Conservation (phyloP, 2,888 invertebrate species). For the Meandrusa payeni region DNA sequence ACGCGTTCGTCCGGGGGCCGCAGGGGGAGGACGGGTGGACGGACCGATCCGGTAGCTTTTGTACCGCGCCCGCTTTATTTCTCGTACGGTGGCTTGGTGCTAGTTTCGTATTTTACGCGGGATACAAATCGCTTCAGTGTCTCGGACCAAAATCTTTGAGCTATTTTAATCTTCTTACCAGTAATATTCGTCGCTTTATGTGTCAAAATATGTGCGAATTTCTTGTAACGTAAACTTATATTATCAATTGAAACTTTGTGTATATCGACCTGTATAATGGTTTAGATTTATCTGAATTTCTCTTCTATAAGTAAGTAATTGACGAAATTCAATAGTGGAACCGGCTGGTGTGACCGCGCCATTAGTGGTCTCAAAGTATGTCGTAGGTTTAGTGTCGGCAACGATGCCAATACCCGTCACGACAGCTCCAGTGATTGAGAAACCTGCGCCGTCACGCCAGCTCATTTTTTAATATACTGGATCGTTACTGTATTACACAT, state of each 20-base stretch:
- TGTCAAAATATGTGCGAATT: conserved; percentile 80
- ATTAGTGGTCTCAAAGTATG: conserved; percentile 59
- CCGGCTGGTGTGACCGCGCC: conserved; percentile 60
- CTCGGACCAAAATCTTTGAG: conserved; percentile 77
- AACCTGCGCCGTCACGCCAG: conserved; percentile 60
- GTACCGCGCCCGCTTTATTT: conserved; percentile 55
- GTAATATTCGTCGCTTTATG: conserved; percentile 77
- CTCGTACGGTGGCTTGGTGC: conserved; percentile 77
- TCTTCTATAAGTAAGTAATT: conserved; percentile 67
- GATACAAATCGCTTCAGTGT: conserved; percentile 73
- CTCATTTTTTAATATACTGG: conserved; percentile 51
- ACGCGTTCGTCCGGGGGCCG: conserved; percentile 23
- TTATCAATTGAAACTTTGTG: conserved; percentile 63
- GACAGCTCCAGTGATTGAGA: conserved; percentile 35
- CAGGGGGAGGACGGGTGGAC: conserved; percentile 34
- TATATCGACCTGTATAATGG: conserved; percentile 80
- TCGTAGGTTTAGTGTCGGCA: conserved; percentile 63
- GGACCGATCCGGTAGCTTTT: conserved; percentile 55
- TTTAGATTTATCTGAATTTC: conserved; percentile 72
- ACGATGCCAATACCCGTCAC: conserved; percentile 62
- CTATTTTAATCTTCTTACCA: conserved; percentile 66
- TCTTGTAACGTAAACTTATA: conserved; percentile 73
- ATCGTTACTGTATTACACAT: conserved; percentile 77
- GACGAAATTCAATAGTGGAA: conserved; percentile 56
- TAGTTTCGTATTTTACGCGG: conserved; percentile 62